Conservation (phyloP, 1,140 invertebrate genomes). For the Tetramorium alpestre region DNA sequence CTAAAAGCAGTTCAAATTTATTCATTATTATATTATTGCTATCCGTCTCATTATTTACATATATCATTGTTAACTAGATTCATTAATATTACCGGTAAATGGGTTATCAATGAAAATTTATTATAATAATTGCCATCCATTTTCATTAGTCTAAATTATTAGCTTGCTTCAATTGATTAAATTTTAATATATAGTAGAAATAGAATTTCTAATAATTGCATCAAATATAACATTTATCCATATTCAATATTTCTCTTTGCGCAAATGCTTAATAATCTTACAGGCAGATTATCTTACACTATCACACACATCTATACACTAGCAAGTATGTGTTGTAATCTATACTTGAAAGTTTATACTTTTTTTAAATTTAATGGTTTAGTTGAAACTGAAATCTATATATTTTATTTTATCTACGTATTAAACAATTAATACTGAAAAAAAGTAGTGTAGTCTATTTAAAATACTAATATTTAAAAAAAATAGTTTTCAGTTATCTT, state of each 20-base stretch:
- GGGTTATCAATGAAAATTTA: not conserved
- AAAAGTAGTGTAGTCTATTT: not conserved
- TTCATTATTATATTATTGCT: not conserved
- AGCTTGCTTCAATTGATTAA: not conserved
- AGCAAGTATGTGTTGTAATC: not conserved
- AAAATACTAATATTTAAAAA: not conserved
- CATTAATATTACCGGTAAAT: slow-evolving; percentile 20
- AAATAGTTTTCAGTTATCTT: too few relatives aligned
- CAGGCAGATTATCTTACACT: not conserved
- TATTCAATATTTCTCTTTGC: not conserved
- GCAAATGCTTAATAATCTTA: not conserved
- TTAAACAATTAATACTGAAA: not conserved
- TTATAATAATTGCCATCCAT: not conserved
- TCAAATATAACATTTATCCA: not conserved
- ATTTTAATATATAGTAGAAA: not conserved
- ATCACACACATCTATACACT: too few relatives aligned
- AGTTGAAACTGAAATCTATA: not conserved
- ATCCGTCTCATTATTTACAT: not conserved
- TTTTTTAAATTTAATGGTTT: not conserved
- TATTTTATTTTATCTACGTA: not conserved
- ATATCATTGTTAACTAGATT: not conserved
- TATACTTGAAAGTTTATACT: not conserved
- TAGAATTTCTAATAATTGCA: not conserved
- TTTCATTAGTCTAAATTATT: slow-evolving; percentile 3
- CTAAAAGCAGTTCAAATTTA: slow-evolving; percentile 6